Base-by-base conservation (phyloP, 2,797 vertebrate species). In the Oreonectes daqikongensis region DNA sequence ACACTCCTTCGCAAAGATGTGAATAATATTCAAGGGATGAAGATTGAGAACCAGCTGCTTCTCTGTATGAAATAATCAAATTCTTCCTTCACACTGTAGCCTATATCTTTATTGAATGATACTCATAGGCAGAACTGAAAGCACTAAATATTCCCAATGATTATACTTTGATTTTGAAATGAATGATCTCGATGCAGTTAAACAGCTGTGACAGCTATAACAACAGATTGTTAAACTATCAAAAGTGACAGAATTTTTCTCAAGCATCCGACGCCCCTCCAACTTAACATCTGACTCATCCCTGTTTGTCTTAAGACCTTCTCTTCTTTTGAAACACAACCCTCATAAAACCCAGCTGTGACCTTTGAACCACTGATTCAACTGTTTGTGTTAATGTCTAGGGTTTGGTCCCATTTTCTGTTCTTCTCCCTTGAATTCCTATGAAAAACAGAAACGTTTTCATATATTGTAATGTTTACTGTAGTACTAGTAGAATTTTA, bases 321-420 rank as follows among this genome's bases (percentile, higher is more conserved):
- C 20, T 22, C 50, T 22, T 55, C 52, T 55, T 26, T 55, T 24
- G 14, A 55, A 55, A 26, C 52, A 64, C 48, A 55, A 79, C 67
- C 68, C 67, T 20, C 53, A 42, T 77, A 79, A 86, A 85, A 74
- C 82, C 77, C 72, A 86, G 75, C 81, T 79, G 53, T 79, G 81
- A 85, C 77, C 75, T 77, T 66, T 79, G 80, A 60, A 78, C 32
- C 57, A 17, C 55, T 60, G 65, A 65, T 22, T 55, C 52, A 35
- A 38, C 70, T 72, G 76, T 69, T 81, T 80, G 42, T 68, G 63
- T 38, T 20, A 38, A 35, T 60, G 40, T 32, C 61, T 8, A 63
- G n/a, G 17, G 42, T 35, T 38, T 50, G 28, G 5, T 50, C 22
- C 20, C 17, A 5, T 55, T 14, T 3, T 6, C 26, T 72, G 7